A percentile compares a stretch with the other conserved stretches of the same genome.
Evolutionary conservation across 2,888 invertebrate genomes (phyloP).

Genomic region (Zele albiditarsus): DNA sequence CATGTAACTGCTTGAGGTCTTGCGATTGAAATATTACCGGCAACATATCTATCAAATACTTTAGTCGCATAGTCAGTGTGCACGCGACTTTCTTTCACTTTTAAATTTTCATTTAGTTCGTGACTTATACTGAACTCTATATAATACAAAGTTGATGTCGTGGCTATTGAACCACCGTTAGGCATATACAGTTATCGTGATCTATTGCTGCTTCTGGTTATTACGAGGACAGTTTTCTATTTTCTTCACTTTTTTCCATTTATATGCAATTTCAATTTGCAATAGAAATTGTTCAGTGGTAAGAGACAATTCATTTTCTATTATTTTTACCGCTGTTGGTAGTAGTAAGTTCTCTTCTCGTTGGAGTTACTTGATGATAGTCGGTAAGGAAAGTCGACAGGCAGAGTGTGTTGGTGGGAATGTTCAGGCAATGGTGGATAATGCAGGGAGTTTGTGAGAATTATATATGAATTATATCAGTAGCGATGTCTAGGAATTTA

Average conservation of each 20-base stretch:
- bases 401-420: too few relatives aligned
- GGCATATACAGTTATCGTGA: background rate
- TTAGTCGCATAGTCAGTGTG: background rate
- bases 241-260: background rate
- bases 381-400: too few relatives aligned
- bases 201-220: background rate
- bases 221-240: background rate
- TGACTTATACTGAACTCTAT: background rate
- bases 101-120: background rate
- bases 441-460: background rate
- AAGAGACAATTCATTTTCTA: too few relatives aligned
- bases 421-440: background rate
- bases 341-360: too few relatives aligned
- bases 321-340: too few relatives aligned
- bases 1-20: constrained; percentile 14
- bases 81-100: constrained; percentile 1
- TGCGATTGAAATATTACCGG: constrained; percentile 24
- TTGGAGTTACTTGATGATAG: too few relatives aligned
- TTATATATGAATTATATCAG: background rate
- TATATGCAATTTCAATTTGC: background rate
- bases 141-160: too few relatives aligned
- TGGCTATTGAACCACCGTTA: too few relatives aligned
- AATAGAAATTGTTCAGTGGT: too few relatives aligned
- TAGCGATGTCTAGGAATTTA: background rate
- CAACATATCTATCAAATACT: constrained; percentile 22